phyloP scores from a whole-genome alignment of 2,797 vertebrate genomes.

The Aldrovandia affinis region DNA sequence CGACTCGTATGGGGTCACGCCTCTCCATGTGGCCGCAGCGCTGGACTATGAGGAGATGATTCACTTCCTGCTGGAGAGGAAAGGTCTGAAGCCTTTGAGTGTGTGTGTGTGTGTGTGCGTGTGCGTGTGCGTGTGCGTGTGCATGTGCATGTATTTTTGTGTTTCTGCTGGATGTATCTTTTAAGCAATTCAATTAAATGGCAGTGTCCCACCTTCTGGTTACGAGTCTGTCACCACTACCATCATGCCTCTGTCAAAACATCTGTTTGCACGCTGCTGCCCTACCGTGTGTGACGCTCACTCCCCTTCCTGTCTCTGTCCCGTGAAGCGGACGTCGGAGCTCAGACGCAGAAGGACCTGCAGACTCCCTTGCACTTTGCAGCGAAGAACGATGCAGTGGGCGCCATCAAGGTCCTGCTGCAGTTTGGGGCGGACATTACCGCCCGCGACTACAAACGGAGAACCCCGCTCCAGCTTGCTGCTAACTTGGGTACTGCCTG shows the following conservation, averaged over 20 bases:
- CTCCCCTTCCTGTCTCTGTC: neutral
- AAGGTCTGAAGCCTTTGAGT: constrained; percentile 46
- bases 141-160: neutral
- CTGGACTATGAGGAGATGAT: constrained; percentile 72
- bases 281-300: neutral
- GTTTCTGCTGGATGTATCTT: constrained; percentile 20
- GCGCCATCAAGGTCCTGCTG: constrained; percentile 56
- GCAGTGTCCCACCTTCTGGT: neutral
- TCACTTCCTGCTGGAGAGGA: constrained; percentile 60
- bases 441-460: constrained; percentile 63
- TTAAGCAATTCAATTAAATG: neutral
- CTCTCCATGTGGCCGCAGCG: constrained; percentile 67
- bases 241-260: too few relatives aligned
- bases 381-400: constrained; percentile 64
- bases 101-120: constrained; percentile 17
- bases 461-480: constrained; percentile 69
- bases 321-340: constrained; percentile 56
- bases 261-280: too few relatives aligned
- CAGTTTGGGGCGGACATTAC: constrained; percentile 56
- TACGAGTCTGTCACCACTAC: too few relatives aligned
- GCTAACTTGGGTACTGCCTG: constrained; percentile 61
- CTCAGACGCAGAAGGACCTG: constrained; percentile 52
- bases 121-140: neutral
- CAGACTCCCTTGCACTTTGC: constrained; percentile 72
- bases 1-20: constrained; percentile 66